These are phyloP conservation scores for Onthophagus taurus DNA, from an alignment of 1,140 invertebrate genomes.

Conservation along the genomic window DNA sequence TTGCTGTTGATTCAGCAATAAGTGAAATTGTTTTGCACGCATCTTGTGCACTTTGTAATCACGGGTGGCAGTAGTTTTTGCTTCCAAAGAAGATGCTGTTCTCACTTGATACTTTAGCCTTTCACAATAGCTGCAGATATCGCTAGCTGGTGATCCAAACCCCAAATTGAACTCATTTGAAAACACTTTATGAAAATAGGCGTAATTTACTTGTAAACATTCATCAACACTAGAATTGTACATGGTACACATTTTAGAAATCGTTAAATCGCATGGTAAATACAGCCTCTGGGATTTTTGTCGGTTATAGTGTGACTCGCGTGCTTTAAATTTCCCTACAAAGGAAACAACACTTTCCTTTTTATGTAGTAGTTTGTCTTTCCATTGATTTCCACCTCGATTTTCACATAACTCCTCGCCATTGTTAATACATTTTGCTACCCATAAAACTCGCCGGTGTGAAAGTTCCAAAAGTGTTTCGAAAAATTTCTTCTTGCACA, in stretches of 20 bases:
- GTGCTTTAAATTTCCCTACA: constrained; percentile 1
- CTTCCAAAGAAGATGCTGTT: constrained; percentile 1
- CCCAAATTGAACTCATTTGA: constrained; percentile 2
- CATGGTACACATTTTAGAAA: constrained; percentile 6
- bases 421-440: neutral
- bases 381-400: neutral
- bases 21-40: constrained; percentile 4
- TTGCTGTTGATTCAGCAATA: constrained; percentile 5
- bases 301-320: constrained; percentile 2
- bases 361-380: neutral
- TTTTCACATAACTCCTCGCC: neutral
- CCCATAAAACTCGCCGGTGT: neutral
- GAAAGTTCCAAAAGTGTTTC: neutral
- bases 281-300: constrained; percentile 5
- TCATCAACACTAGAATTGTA: constrained; percentile 1
- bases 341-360: neutral
- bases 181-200: constrained; percentile 7
- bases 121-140: constrained; percentile 8
- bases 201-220: constrained; percentile 2
- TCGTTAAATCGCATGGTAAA: neutral
- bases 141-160: constrained; percentile 1
- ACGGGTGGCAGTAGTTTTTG: neutral
- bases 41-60: constrained; percentile 2
- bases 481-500: neutral
- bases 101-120: constrained; percentile 1